Percentiles rank a stretch among this genome's conserved stretches.
These are phyloP conservation scores for Oreocharis arfaki DNA, from an alignment of 2,113 vertebrate species.

Conservation along the genomic window DNA sequence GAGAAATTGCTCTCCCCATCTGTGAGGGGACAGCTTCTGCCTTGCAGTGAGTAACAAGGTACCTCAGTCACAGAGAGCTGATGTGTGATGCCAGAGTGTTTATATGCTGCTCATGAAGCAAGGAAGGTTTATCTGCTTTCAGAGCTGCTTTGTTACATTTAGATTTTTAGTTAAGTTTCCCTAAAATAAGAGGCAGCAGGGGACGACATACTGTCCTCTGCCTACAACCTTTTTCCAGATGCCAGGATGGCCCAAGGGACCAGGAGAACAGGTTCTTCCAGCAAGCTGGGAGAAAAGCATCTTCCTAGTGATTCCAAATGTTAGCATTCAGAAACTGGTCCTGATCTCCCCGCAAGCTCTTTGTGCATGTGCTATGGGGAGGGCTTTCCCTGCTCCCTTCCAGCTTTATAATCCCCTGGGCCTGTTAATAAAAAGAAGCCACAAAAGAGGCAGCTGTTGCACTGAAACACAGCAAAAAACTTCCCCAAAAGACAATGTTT, in stretches of 20 bases:
- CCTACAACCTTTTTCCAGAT: neutral
- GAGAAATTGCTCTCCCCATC: neutral
- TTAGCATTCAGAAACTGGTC: neutral
- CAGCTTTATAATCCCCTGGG: neutral
- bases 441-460: neutral
- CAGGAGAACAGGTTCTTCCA: neutral
- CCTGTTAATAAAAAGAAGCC: neutral
- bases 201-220: neutral
- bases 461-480: neutral
- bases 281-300: neutral
- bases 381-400: neutral
- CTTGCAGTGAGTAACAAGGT: neutral
- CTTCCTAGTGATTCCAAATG: neutral
- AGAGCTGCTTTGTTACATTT: neutral
- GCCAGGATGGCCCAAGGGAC: neutral
- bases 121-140: neutral
- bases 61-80: neutral
- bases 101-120: neutral
- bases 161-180: neutral
- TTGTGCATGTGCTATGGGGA: neutral
- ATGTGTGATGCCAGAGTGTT: neutral
- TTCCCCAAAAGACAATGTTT: neutral
- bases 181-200: neutral
- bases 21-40: neutral
- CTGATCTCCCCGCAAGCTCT: neutral